Conservation (phyloP, 2,797 vertebrate species). For the Saxicola maurus region DNA sequence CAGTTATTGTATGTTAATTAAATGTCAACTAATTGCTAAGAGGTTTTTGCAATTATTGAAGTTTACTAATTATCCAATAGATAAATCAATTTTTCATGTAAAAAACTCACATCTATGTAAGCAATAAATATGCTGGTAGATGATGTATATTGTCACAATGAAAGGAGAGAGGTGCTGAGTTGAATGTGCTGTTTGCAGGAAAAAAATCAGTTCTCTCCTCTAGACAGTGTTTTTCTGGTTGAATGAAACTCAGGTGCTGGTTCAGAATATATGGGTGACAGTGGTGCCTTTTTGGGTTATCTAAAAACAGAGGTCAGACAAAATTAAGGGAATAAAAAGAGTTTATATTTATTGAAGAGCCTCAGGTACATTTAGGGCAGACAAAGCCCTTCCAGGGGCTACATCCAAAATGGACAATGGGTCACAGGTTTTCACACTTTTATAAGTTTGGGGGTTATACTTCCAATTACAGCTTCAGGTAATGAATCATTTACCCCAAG, state of each 20-base stretch:
- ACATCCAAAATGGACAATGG: rapidly evolving
- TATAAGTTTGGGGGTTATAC: rapidly evolving
- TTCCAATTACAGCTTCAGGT: neutral
- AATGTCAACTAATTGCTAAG: slow-evolving; percentile 79
- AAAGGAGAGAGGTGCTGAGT: slow-evolving; percentile 43
- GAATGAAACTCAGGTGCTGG: neutral
- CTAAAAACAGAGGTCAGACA: neutral
- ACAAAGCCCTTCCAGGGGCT: neutral
- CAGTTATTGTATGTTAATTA: slow-evolving; percentile 82
- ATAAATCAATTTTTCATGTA: slow-evolving; percentile 76
- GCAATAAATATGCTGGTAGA: slow-evolving; percentile 67
- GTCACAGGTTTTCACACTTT: rapidly evolving
- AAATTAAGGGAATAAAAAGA: neutral
- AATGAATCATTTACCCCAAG: neutral
- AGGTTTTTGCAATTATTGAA: slow-evolving; percentile 76
- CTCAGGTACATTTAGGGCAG: rapidly evolving
- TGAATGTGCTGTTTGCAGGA: neutral
- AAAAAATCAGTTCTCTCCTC: neutral
- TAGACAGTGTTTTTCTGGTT: neutral
- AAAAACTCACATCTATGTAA: slow-evolving; percentile 70
- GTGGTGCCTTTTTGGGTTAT: neutral
- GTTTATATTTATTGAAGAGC: rapidly evolving
- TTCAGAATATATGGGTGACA: neutral
- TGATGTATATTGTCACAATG: slow-evolving; percentile 53
- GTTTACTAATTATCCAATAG: slow-evolving; percentile 80